Evolutionary conservation across 2,888 invertebrate genomes (phyloP), one percentile per base, ranked within the genome.

Genomic region (Xestia sexstrigata): DNA sequence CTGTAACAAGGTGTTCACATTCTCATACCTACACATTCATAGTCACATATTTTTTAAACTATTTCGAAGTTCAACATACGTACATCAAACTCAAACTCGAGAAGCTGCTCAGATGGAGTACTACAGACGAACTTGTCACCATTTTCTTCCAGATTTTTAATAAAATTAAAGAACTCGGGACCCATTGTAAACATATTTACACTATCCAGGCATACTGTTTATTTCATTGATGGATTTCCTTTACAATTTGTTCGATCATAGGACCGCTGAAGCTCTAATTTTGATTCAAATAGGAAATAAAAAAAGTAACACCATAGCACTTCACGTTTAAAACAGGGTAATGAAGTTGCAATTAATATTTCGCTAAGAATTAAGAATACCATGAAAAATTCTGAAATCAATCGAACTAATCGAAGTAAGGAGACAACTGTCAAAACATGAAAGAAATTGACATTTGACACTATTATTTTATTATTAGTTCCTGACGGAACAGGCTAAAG

Each of bases 31-130:
- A 47, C 23, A 30, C 23, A 49, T 35, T 1, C 52, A 39, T n/a
- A 30, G 9, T 30, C 23, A 39, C 35, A 4, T 20, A 45, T 15
- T 42, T 65, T 62, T 20, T 35, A 35, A 11, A 65, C 6, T 55
- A n/a, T n/a, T 74, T 55, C 7, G 15, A 42, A 35, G 9, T 20
- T 52, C n/a, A 20, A 62, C 70, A 81, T 79, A 91, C 93, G 79
- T 89, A 95, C 96, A 91, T 95, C 94, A 76, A 94, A 96, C 88
- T 96, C 95, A 82, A 96, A 96, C 65, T 96, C 95, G n/a, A 92
- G 88, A 30, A 93, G 93, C 79, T 93, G 93, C 63, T 95, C 94
- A 60, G 91, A 81, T 26, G 94, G 93, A 58, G 93, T 92, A 42
- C 85, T 89, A 60, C 91, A 89, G 74, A 92, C 87, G 49, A 95